Percentiles rank a stretch among this genome's conserved stretches.
Conservation (phyloP, 2,797 vertebrate genomes). For the Leptodactylus fallax region DNA sequence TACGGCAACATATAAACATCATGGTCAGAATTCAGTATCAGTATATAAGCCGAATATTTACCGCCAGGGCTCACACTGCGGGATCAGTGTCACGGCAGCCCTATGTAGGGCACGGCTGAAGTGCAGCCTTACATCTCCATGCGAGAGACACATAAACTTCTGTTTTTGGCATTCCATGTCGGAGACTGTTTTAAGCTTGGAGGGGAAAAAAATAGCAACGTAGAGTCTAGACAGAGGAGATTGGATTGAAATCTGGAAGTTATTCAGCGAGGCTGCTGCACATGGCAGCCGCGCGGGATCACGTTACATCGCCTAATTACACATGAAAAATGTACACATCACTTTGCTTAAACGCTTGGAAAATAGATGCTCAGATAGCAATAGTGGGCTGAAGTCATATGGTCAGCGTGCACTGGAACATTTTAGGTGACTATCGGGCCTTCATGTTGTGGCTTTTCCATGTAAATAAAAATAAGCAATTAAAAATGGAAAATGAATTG, state of each 20-base stretch:
- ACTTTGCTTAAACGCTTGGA: conserved; percentile 73
- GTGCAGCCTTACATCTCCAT: conserved; percentile 71
- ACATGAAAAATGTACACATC: conserved; percentile 83
- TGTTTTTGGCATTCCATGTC: conserved; percentile 82
- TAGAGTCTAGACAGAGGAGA: conserved; percentile 89
- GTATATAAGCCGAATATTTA: background rate
- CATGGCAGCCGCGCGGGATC: conserved; percentile 80
- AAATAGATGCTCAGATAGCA: conserved; percentile 75
- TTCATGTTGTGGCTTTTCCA: no score
- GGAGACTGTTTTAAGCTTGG: conserved; percentile 78
- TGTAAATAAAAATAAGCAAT: no score
- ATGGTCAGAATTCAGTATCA: background rate
- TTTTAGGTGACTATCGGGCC: no score
- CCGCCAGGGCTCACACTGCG: background rate
- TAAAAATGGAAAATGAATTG: no score
- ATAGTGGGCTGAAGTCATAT: conserved; percentile 63
- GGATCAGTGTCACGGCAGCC: conserved; percentile 3
- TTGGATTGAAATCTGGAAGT: conserved; percentile 88
- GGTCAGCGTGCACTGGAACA: background rate
- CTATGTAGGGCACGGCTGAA: background rate
- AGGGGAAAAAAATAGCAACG: conserved; percentile 81
- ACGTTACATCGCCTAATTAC: conserved; percentile 88
- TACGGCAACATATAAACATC: background rate
- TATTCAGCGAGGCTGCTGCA: conserved; percentile 80
- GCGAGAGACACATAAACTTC: conserved; percentile 81